phyloP scores from a whole-genome alignment of 2,113 vertebrate genomes.

The Kryptolebias marmoratus region DNA sequence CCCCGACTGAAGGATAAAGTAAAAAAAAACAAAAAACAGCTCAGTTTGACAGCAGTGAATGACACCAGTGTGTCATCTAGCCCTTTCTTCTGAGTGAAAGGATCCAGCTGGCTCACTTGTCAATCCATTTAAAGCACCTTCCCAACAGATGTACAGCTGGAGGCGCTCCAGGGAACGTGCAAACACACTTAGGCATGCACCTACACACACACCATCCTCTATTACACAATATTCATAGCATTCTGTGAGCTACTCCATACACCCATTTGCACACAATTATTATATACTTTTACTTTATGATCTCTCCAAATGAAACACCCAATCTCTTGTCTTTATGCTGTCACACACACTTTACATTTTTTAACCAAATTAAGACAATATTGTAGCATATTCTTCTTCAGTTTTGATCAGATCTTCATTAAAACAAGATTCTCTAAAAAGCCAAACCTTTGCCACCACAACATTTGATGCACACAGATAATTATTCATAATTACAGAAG shows the following conservation, averaged over 20 bases:
- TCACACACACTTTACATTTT: background rate
- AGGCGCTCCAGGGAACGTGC: conserved; percentile 44
- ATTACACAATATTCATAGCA: conserved; percentile 22
- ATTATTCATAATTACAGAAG: background rate
- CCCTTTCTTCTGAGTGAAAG: conserved; percentile 21
- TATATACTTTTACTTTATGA: conserved; percentile 5
- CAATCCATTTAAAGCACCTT: conserved; percentile 40
- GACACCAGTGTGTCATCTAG: conserved; percentile 21
- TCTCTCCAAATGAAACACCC: background rate
- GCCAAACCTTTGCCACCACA: too few relatives aligned
- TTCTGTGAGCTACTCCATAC: conserved; percentile 10
- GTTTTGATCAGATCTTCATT: background rate
- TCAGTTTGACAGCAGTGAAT: conserved; percentile 8
- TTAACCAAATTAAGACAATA: background rate
- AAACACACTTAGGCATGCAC: conserved; percentile 32
- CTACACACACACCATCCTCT: conserved; percentile 20
- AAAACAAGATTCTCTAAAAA: background rate
- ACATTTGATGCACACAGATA: too few relatives aligned
- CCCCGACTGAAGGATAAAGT: background rate
- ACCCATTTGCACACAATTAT: background rate
- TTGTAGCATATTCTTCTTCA: too few relatives aligned
- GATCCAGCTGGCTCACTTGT: conserved; percentile 45
- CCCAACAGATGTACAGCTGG: conserved; percentile 48
- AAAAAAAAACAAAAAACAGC: background rate
- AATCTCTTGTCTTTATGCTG: background rate